Evolutionary conservation across 2,797 vertebrate genomes (phyloP), one percentile per base, ranked within the genome.

Genomic region (Oreonectes daqikongensis): DNA sequence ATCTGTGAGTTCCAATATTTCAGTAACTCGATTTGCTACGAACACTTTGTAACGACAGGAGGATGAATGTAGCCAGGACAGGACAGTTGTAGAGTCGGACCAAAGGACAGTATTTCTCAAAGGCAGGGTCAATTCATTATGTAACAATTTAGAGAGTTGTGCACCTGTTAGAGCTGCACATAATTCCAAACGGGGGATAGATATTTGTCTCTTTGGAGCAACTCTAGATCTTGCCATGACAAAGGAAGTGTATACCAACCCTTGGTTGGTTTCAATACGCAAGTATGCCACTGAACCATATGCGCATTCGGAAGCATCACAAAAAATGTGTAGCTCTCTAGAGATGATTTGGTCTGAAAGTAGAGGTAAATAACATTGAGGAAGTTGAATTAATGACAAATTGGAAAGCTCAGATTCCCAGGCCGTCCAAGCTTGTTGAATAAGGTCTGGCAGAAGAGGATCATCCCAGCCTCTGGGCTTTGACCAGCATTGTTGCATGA

Each of bases 161-260:
- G 35, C 20, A 24, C 35, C 61, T 65, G 14, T 65, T 15, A 65
- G 5, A 65, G 38, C 20, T 42, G 61, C 7, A 1, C 20, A 65
- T 40, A 17, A n/a, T n/a, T n/a, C n/a, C n/a, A n/a, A 12, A 22
- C 1, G 20, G n/a, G 38, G 20, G 14, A 42, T 64, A 6, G 61
- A 42, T 8, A 64, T 63, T 10, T 42, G 12, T 2, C 38, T 42
- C 42, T 64, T 64, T 42, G 20, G 20, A 35, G 38, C 61, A 10
- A 65, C 63, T 42, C 1, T 14, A 65, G 38, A 65, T 17, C 63
- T 65, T 42, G 35, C 61, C 61, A 64, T 42, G 12, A 42, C 38
- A 17, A 64, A 64, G 32, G 30, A 61, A 38, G 59, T 61, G 10
- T 40, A 20, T 6, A 64, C 20, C 61, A 15, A 1, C 0, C 61